phyloP scores from a whole-genome alignment of 1,140 invertebrate genomes.

The Drosophila mayri region DNA sequence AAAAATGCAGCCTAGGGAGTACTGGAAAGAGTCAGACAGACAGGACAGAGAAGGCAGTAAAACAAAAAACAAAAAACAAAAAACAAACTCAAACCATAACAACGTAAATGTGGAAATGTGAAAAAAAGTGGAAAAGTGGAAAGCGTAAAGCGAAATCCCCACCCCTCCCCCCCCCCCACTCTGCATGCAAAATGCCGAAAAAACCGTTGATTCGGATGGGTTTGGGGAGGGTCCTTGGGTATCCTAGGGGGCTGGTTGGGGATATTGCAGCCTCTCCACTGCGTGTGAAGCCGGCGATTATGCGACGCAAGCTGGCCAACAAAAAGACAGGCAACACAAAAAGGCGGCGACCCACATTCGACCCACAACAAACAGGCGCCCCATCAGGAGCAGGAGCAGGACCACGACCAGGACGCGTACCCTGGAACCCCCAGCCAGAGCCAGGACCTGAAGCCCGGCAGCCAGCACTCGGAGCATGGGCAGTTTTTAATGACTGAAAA shows the following conservation, averaged over 20 bases:
- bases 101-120: constrained; percentile 8
- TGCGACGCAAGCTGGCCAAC: constrained; percentile 69
- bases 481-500: constrained; percentile 80
- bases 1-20: constrained; percentile 28
- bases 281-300: constrained; percentile 79
- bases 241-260: neutral
- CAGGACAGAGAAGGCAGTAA: neutral
- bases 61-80: constrained; percentile 1
- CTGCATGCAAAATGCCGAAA: constrained; percentile 58
- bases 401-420: too few relatives aligned
- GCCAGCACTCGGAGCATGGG: constrained; percentile 20
- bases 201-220: constrained; percentile 26
- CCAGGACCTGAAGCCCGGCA: neutral
- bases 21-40: constrained; percentile 73
- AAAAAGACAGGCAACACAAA: constrained; percentile 64
- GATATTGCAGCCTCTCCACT: neutral
- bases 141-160: neutral
- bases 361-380: constrained; percentile 62
- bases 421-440: neutral
- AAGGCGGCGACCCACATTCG: constrained; percentile 76
- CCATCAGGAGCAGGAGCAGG: neutral
- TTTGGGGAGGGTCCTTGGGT: neutral
- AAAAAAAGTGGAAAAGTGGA: neutral
- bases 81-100: constrained; percentile 22
- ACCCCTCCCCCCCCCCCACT: neutral